phyloP scores from a whole-genome alignment of 2,888 invertebrate genomes.

The Cephus spinipes region DNA sequence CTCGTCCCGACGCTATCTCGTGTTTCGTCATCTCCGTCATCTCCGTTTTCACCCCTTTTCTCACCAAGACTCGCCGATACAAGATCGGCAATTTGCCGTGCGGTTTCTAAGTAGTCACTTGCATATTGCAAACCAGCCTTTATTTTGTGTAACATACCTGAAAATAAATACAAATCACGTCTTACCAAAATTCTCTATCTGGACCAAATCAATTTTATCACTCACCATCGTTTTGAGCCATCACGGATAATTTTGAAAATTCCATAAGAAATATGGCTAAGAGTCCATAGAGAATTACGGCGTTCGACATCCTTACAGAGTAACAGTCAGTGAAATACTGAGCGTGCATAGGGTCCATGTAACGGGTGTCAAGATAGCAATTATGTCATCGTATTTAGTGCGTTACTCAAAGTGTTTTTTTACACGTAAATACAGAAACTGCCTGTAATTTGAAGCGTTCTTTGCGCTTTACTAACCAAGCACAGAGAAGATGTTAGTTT shows the following conservation, averaged over 20 bases:
- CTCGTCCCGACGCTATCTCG: slow-evolving; percentile 34
- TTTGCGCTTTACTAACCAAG: slow-evolving; percentile 45
- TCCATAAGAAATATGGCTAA: neutral
- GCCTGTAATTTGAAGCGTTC: slow-evolving; percentile 13
- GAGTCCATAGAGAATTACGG: slow-evolving; percentile 16
- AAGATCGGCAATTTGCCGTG: slow-evolving; percentile 73
- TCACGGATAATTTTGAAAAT: neutral
- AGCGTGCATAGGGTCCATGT: slow-evolving; percentile 10
- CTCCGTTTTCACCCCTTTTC: slow-evolving; percentile 43
- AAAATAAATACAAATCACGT: neutral
- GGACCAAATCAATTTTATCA: neutral
- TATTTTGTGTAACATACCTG: slow-evolving; percentile 66
- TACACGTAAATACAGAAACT: slow-evolving; percentile 18
- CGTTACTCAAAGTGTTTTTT: slow-evolving; percentile 18
- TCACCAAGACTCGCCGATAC: slow-evolving; percentile 71
- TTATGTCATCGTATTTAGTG: slow-evolving; percentile 4
- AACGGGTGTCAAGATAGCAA: slow-evolving; percentile 26
- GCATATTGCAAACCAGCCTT: slow-evolving; percentile 69
- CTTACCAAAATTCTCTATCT: neutral
- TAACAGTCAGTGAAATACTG: slow-evolving; percentile 28
- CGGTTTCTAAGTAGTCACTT: slow-evolving; percentile 67
- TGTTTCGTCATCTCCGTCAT: slow-evolving; percentile 35
- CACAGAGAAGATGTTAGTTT: slow-evolving; percentile 22
- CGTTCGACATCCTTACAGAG: slow-evolving; percentile 29
- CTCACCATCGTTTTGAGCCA: neutral